phyloP scores from a whole-genome alignment of 2,888 invertebrate species.

The Eupeodes luniger region DNA sequence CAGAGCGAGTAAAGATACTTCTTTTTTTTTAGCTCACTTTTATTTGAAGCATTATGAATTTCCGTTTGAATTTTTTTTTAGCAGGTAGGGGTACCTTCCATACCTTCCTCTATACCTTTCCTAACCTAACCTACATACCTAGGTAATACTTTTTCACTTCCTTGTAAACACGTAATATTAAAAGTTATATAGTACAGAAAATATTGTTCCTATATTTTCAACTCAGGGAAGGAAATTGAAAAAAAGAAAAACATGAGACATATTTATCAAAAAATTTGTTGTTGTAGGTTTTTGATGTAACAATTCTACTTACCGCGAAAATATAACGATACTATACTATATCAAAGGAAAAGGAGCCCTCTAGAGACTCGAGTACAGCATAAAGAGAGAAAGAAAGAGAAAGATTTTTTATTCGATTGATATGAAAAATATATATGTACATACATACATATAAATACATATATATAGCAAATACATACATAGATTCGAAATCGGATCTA shows the following conservation, averaged over 20 bases:
- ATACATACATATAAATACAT: no score
- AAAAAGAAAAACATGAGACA: slow-evolving; percentile 4
- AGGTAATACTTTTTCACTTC: neutral
- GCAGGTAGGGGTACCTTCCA: neutral
- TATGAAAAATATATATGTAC: neutral
- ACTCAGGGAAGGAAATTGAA: neutral
- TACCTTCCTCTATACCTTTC: no score
- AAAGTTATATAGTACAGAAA: neutral
- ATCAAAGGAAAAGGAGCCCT: neutral
- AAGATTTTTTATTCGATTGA: slow-evolving; percentile 32
- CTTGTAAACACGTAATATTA: slow-evolving; percentile 3
- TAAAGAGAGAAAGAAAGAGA: slow-evolving; percentile 1
- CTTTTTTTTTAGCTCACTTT: slow-evolving; percentile 9
- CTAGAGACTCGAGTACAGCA: neutral
- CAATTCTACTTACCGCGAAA: slow-evolving; percentile 2
- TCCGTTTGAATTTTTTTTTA: slow-evolving; percentile 4
- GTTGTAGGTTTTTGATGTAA: neutral
- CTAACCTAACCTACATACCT: neutral
- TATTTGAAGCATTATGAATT: slow-evolving; percentile 31
- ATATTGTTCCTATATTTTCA: neutral
- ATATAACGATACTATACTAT: neutral
- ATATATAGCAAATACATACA: slow-evolving; percentile 1
- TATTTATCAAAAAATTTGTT: slow-evolving; percentile 19
- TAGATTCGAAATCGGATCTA: slow-evolving; percentile 52
- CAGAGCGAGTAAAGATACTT: neutral